These are phyloP conservation scores for Chiridota heheva DNA, from an alignment of 35 echinoderm and acorn worm genomes.

Conservation along the genomic window DNA sequence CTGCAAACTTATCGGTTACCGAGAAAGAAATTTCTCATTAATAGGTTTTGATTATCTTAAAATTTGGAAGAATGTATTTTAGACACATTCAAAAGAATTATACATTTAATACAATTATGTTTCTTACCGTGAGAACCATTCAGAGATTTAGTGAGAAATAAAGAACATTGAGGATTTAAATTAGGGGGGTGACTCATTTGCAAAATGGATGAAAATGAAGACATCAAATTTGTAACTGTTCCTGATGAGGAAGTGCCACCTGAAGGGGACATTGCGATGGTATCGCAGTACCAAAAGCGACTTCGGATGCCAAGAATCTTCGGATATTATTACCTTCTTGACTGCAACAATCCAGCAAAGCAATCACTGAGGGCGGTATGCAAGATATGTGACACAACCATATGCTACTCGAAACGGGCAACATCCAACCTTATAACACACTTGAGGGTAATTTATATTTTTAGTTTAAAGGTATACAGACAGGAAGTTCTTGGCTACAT, in stretches of 20 bases:
- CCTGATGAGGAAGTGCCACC: slow-evolving; percentile 16
- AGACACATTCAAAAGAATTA: no score
- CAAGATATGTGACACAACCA: slow-evolving; percentile 41
- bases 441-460: slow-evolving; percentile 22
- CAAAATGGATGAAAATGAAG: not conserved
- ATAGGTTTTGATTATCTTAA: no score
- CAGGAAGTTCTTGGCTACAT: no score
- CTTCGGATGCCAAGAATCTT: slow-evolving; percentile 41
- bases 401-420: slow-evolving; percentile 36
- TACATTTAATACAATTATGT: no score
- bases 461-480: no score
- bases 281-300: slow-evolving; percentile 42
- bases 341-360: slow-evolving; percentile 19
- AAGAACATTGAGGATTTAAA: no score
- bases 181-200: no score
- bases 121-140: no score
- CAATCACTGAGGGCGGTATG: slow-evolving; percentile 39
- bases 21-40: no score
- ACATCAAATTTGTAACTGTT: not conserved
- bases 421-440: slow-evolving; percentile 46
- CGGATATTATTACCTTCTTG: slow-evolving; percentile 37
- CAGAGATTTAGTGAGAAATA: no score
- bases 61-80: no score
- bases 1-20: no score
- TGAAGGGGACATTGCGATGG: slow-evolving; percentile 15